These are phyloP conservation scores for Mimas tiliae DNA, from an alignment of 2,888 invertebrate species.

Conservation along the genomic window DNA sequence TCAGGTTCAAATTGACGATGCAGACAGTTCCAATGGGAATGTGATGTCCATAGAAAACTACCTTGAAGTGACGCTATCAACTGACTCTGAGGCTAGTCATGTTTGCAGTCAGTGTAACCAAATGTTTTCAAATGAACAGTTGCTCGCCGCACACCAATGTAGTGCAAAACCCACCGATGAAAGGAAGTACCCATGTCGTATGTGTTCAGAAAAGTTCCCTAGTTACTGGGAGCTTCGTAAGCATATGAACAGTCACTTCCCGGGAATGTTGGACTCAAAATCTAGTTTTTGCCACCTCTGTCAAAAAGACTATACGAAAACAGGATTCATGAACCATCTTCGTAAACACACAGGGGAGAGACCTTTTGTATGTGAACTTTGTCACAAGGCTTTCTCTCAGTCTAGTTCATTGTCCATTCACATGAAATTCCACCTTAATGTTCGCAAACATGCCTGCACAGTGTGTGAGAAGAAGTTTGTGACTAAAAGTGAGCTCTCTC, in stretches of 20 bases:
- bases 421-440: slow-evolving; percentile 83
- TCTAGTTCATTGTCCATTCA: slow-evolving; percentile 82
- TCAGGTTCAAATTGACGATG: slow-evolving; percentile 70
- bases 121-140: slow-evolving; percentile 77
- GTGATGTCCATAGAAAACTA: slow-evolving; percentile 83
- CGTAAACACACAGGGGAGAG: slow-evolving; percentile 81
- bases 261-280: slow-evolving; percentile 82
- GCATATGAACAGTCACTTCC: slow-evolving; percentile 80
- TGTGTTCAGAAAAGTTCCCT: slow-evolving; percentile 80
- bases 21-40: slow-evolving; percentile 80
- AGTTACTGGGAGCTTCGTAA: slow-evolving; percentile 82
- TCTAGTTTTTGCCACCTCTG: slow-evolving; percentile 83
- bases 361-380: slow-evolving; percentile 82
- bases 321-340: slow-evolving; percentile 82
- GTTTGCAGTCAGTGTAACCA: slow-evolving; percentile 80
- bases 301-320: slow-evolving; percentile 82
- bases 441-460: slow-evolving; percentile 81
- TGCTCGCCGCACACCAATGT: slow-evolving; percentile 73
- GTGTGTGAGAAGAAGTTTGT: slow-evolving; percentile 84
- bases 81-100: slow-evolving; percentile 82
- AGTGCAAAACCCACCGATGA: slow-evolving; percentile 77
- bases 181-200: slow-evolving; percentile 81
- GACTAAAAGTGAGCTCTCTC: slow-evolving; percentile 82
- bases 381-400: slow-evolving; percentile 81
- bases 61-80: slow-evolving; percentile 80